Percentiles rank a stretch among this genome's conserved stretches.
Evolutionary conservation across 2,797 vertebrate species (phyloP).

Genomic region (Aulostomus chinensis): DNA sequence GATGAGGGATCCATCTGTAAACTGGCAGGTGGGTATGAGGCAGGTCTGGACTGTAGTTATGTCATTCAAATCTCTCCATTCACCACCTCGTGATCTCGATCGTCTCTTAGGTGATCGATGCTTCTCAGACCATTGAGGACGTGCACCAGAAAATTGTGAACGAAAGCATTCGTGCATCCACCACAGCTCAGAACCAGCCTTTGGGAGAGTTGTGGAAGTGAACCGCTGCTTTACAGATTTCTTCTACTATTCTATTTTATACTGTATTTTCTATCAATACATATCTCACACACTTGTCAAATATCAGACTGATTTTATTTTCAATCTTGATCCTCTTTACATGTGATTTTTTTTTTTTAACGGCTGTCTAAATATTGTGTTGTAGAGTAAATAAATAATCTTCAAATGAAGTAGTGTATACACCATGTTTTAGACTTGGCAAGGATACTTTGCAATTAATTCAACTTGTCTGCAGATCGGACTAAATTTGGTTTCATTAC

Average conservation of each 20-base stretch:
- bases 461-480: conserved; percentile 58
- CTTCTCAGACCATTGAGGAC: conserved; percentile 83
- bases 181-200: conserved; percentile 60
- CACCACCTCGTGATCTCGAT: neutral
- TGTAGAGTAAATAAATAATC: conserved; percentile 81
- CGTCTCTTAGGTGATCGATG: conserved; percentile 79
- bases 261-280: too few relatives aligned
- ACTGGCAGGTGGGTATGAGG: conserved; percentile 88
- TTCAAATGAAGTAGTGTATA: conserved; percentile 68
- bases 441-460: conserved; percentile 60
- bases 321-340: conserved; percentile 45
- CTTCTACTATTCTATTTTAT: neutral
- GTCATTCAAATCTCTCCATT: too few relatives aligned
- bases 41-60: neutral
- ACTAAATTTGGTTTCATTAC: conserved; percentile 68
- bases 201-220: conserved; percentile 88
- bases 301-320: conserved; percentile 56
- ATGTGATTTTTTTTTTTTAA: conserved; percentile 47
- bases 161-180: conserved; percentile 73
- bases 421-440: conserved; percentile 59
- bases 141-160: conserved; percentile 84
- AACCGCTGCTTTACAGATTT: neutral
- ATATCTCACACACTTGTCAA: conserved; percentile 20
- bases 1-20: conserved; percentile 83
- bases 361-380: conserved; percentile 48